Evolutionary conservation across 2,888 invertebrate genomes (phyloP), one percentile per base, ranked within the genome.

Genomic region (Microdon myrmicae): DNA sequence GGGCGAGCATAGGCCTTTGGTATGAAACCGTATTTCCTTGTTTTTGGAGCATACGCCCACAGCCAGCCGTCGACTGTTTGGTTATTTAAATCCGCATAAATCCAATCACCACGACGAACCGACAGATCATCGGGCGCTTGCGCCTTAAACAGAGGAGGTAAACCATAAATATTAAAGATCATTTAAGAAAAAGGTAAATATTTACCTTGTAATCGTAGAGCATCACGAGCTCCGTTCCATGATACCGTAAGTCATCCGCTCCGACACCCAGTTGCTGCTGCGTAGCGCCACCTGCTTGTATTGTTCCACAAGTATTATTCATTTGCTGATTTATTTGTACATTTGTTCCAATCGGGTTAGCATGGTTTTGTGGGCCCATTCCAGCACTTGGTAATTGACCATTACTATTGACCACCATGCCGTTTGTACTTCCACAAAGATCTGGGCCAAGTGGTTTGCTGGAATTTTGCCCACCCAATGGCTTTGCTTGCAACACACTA

Each of bases 21-120:
- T 68, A 96, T 94, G 80, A 96, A 96, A 22, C 96, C 96, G 74
- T 95, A 95, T 78, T 94, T 91, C 17, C 93, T 83, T 2, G 92
- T 90, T 79, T 93, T 93, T 5, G 94, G 95, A 6, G 94, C 94
- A 82, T 96, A 96, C 0, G 94, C 91, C 95, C 93, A 96, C 67
- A 94, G 82, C 94, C 92, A 95, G 23, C 96, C 96, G 78, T 94
- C 95, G 23, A 92, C 94, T 0, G 94, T 95, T 81, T 95, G 95
- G 82, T 94, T 93, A 71, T 89, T 89, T 38, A 94, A 84, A 82
- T 96, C 95, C 0, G 95, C 95, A 80, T 95, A 96, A 69, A 96
- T 93, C 93, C 94, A 94, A 75, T 96, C 95, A 5, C 96, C 95
- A 47, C 94, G 84, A 69, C 91, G 85, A 58, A 96, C 94, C 3